Percentiles rank a stretch among this genome's conserved stretches.
Evolutionary conservation across 2,113 vertebrate genomes (phyloP).

Genomic region (Platysternon megacephalum): DNA sequence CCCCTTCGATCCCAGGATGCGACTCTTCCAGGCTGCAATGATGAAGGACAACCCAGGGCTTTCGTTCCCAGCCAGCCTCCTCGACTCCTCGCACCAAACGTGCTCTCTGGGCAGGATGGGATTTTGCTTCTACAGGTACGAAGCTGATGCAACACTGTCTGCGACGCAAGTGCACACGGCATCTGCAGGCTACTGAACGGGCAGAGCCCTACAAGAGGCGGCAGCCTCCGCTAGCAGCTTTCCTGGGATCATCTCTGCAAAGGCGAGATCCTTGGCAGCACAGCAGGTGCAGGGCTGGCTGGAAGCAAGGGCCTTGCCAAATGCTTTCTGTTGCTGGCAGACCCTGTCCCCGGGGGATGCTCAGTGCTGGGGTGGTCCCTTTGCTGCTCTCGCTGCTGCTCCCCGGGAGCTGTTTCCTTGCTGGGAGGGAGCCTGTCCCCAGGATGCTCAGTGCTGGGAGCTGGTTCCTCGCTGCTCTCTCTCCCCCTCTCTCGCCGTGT

Average conservation of each 20-base stretch:
- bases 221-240: neutral
- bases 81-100: neutral
- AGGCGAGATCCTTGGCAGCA: neutral
- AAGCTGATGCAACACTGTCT: conserved; percentile 19
- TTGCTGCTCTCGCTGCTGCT: neutral
- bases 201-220: neutral
- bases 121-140: neutral
- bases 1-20: neutral
- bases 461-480: neutral
- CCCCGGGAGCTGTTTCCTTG: neutral
- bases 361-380: neutral
- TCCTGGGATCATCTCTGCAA: neutral
- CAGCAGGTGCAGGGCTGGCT: neutral
- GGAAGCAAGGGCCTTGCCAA: neutral
- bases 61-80: neutral
- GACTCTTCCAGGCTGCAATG: neutral
- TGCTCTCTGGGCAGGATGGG: neutral
- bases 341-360: neutral
- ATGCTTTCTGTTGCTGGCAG: accelerated
- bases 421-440: neutral
- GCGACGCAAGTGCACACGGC: neutral
- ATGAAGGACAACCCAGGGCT: neutral
- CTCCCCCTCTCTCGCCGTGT: neutral
- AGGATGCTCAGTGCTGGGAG: neutral
- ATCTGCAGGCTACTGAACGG: neutral